Evolutionary conservation across 2,113 vertebrate species (phyloP), one percentile per base, ranked within the genome.

Genomic region (Eira barbara): DNA sequence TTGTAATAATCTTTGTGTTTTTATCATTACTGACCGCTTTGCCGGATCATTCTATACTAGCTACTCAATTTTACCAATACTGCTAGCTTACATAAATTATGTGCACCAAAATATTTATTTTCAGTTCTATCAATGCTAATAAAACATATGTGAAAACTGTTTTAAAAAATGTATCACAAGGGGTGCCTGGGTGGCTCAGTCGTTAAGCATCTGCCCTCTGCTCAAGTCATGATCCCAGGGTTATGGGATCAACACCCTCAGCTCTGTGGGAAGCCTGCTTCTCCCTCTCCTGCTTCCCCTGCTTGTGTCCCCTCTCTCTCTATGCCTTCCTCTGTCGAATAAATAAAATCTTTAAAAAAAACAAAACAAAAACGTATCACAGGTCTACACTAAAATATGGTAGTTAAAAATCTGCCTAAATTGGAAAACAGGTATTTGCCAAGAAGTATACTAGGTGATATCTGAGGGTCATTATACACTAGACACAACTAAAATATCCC

Each of bases 351-450:
- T 61, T 27, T 12, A 61, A 61, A 61, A 61, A 59, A 59, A 52
- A 4, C 18, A 18, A 17, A 55, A 6, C 5, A 57, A 61, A 27
- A 61, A 27, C 2, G 3, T 25, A 80, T 55, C n/a, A 83, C 52
- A 12, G 25, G 10, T 57, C 55, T 71, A 88, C 4, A 89, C 9
- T 36, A 92, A 92, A 95, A 87, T 87, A 95, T 4, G 36, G 5
- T 39, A 69, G 11, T 67, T n/a, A 89, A 2, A 84, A 67, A 94
- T 69, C 21, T 91, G 47, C 94, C n/a, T 96, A 94, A 91, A 95
- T 47, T 25, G 63, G 61, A 92, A 80, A 88, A 87, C 3, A 91
- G 11, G 18, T 88, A 25, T 82, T 34, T 94, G 71, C 61, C 12
- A 69, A 82, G 55, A 94, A 86, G 27, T 29, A 2, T 69, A 67